Conservation (phyloP, 2,797 vertebrate genomes). For the Schizopygopsis pylzovi region DNA sequence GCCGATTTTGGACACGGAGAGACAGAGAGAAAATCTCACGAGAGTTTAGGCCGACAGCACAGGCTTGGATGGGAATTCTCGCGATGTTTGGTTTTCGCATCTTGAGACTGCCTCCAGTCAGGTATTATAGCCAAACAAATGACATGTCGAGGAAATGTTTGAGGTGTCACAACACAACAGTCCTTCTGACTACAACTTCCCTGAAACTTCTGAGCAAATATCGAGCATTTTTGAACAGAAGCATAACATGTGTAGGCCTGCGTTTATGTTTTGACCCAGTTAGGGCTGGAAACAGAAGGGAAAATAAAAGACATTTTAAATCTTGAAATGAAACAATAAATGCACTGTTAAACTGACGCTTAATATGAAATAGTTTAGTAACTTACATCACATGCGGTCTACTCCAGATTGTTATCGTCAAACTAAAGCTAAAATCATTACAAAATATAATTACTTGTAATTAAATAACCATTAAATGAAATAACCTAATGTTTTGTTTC, state of each 20-base stretch:
- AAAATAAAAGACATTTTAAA: neutral
- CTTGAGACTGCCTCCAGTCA: conserved; percentile 8
- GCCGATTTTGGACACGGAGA: conserved; percentile 49
- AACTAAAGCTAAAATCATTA: neutral
- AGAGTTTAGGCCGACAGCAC: conserved; percentile 31
- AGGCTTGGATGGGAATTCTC: conserved; percentile 41
- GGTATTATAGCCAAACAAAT: conserved; percentile 20
- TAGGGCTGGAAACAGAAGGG: neutral
- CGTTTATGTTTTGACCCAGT: neutral
- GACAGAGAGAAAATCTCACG: conserved; percentile 55
- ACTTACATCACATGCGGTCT: neutral
- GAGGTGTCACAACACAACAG: neutral
- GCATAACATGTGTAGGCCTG: neutral
- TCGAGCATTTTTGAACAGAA: neutral
- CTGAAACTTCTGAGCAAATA: neutral
- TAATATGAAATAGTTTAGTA: neutral
- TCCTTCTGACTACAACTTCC: neutral
- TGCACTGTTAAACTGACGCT: neutral
- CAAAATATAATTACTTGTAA: neutral
- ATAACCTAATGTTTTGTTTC: neutral
- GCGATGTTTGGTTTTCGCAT: conserved; percentile 47
- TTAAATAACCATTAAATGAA: neutral
- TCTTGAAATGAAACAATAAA: neutral
- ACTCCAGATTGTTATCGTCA: neutral
- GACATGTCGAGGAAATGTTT: neutral